Conservation (phyloP, 2,888 invertebrate species). For the Podotricha telesiphe region DNA sequence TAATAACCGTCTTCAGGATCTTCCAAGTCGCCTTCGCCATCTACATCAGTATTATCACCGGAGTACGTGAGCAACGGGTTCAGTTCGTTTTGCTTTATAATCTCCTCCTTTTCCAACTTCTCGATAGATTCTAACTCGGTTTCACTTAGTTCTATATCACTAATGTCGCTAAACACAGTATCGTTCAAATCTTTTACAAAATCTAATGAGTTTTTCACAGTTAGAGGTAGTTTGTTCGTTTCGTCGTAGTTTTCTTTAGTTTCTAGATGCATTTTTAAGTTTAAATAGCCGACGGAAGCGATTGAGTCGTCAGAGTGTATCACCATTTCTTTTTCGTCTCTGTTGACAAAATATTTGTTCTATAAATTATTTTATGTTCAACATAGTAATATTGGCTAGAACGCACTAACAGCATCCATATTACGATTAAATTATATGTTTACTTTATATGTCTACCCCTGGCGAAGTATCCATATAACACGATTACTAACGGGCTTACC, state of each 20-base stretch:
- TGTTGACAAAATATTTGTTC: too few relatives aligned
- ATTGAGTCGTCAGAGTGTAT: slow-evolving; percentile 96
- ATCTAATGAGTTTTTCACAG: slow-evolving; percentile 84
- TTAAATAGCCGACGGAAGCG: slow-evolving; percentile 97
- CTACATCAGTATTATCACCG: slow-evolving; percentile 58
- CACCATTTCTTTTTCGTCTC: slow-evolving; percentile 93
- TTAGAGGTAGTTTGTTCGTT: slow-evolving; percentile 69
- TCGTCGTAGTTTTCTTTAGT: slow-evolving; percentile 80
- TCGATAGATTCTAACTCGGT: slow-evolving; percentile 85
- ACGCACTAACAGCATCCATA: too few relatives aligned
- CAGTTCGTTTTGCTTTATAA: slow-evolving; percentile 71
- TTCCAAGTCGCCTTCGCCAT: slow-evolving; percentile 64
- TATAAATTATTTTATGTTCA: too few relatives aligned
- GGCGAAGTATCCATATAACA: too few relatives aligned
- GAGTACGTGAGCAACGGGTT: slow-evolving; percentile 72
- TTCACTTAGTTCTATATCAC: slow-evolving; percentile 86
- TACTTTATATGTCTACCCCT: too few relatives aligned
- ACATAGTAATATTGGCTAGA: too few relatives aligned
- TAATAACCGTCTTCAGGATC: slow-evolving; percentile 68
- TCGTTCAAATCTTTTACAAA: slow-evolving; percentile 85
- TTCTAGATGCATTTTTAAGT: slow-evolving; percentile 92
- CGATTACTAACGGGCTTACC: too few relatives aligned
- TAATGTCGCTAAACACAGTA: slow-evolving; percentile 85
- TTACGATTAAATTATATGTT: not conserved
- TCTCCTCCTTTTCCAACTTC: slow-evolving; percentile 75